These are phyloP conservation scores for Sciurus carolinensis DNA, from an alignment of 2,797 vertebrate species.

Conservation along the genomic window DNA sequence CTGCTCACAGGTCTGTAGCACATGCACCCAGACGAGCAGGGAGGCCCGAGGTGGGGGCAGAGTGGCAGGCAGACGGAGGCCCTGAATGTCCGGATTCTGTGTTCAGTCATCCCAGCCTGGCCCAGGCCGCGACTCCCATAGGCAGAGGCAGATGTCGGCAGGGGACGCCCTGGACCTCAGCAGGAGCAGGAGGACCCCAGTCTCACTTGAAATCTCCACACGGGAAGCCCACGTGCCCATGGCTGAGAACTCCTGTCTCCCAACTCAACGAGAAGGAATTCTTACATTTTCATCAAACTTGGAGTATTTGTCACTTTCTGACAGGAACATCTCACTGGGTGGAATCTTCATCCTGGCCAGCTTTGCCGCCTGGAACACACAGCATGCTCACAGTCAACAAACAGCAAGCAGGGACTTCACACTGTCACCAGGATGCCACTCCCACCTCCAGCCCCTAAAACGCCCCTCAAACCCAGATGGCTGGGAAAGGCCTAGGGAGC, in stretches of 20 bases:
- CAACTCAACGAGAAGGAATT: background rate
- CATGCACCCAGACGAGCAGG: rapidly evolving
- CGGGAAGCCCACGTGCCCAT: background rate
- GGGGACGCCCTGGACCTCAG: too few species aligned
- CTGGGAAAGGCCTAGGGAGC: rapidly evolving
- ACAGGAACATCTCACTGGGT: slow-evolving; percentile 94
- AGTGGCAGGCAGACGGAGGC: rapidly evolving
- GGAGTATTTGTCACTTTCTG: slow-evolving; percentile 95
- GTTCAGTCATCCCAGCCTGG: background rate
- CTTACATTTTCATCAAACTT: slow-evolving; percentile 96
- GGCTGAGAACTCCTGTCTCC: background rate
- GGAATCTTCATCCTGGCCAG: slow-evolving; percentile 96
- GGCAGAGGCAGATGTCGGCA: background rate
- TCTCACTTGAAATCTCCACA: background rate
- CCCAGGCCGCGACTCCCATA: background rate
- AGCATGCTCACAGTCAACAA: rapidly evolving
- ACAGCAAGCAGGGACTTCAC: rapidly evolving
- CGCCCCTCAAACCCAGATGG: too few species aligned
- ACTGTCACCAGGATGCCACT: rapidly evolving
- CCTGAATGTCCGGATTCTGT: background rate
- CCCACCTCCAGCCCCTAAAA: background rate
- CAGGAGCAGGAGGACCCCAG: too few species aligned
- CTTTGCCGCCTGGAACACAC: slow-evolving; percentile 93
- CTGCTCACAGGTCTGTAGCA: rapidly evolving
- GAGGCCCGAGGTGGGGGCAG: too few species aligned